Conservation (phyloP, 2,888 invertebrate genomes). For the Podabrus alpinus region DNA sequence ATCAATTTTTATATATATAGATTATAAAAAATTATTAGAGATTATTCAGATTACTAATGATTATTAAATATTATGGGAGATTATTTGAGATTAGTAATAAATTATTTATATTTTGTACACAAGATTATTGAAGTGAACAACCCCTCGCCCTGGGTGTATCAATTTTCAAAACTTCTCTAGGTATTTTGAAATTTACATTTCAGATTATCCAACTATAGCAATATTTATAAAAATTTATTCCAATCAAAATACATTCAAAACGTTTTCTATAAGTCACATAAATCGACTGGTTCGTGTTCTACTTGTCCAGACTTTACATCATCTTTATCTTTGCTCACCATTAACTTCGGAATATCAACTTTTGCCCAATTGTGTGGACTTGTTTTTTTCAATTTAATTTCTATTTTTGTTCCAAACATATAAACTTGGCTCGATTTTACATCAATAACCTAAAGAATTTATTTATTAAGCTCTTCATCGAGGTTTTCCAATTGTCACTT, state of each 20-base stretch:
- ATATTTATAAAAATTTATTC: background rate
- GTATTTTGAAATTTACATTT: background rate
- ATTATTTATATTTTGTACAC: too few relatives aligned
- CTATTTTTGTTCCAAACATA: slow-evolving; percentile 89
- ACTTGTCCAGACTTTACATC: slow-evolving; percentile 55
- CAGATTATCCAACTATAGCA: background rate
- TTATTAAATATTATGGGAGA: too few relatives aligned
- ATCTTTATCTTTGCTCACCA: slow-evolving; percentile 13
- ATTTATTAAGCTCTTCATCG: background rate
- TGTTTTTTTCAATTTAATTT: slow-evolving; percentile 87
- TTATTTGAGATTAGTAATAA: too few relatives aligned
- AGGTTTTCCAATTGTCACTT: background rate
- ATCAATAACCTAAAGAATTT: slow-evolving; percentile 70
- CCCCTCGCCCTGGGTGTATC: background rate
- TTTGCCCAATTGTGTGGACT: slow-evolving; percentile 83
- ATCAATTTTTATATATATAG: too few relatives aligned
- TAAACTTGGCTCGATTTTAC: slow-evolving; percentile 71
- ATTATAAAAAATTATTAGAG: too few relatives aligned
- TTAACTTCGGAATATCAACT: slow-evolving; percentile 65
- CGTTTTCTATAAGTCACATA: slow-evolving; percentile 65
- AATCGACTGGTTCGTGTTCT: slow-evolving; percentile 70
- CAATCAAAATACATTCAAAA: background rate
- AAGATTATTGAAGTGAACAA: too few relatives aligned
- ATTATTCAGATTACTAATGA: too few relatives aligned
- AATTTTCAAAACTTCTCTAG: background rate